Evolutionary conservation across 53 echinoderm and acorn worm species (phyloP).

Genomic region (Zoroaster sp.): DNA sequence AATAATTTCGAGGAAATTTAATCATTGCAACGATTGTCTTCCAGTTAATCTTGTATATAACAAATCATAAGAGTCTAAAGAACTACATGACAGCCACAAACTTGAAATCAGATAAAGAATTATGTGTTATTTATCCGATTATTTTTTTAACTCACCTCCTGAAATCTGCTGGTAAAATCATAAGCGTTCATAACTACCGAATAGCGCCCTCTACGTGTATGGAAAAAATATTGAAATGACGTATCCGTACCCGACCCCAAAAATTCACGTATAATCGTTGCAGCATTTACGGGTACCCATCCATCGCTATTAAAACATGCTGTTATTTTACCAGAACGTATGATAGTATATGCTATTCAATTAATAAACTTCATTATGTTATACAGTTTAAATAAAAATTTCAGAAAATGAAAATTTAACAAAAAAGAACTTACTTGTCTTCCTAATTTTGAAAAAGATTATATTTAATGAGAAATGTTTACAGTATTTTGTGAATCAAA

Average conservation of each 20-base stretch:
- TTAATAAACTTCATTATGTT: not conserved
- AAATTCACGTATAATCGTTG: too few species aligned
- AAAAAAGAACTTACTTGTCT: not conserved
- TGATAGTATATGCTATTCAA: not conserved
- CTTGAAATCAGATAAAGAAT: not conserved
- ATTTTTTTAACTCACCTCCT: not conserved
- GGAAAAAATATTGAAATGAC: too few species aligned
- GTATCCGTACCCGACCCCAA: too few species aligned
- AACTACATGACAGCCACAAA: not conserved
- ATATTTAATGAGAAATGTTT: not conserved
- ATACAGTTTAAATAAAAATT: not conserved
- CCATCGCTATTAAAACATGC: too few species aligned
- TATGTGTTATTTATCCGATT: not conserved
- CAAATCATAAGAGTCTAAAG: not conserved
- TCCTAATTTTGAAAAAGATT: not conserved
- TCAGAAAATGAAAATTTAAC: not conserved
- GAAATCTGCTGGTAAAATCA: not conserved
- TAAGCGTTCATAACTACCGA: slow-evolving; percentile 51
- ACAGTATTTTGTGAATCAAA: not conserved
- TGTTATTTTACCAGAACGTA: slow-evolving; percentile 1
- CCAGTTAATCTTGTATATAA: not conserved
- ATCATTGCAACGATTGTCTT: not conserved
- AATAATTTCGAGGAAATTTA: not conserved
- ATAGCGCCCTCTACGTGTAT: slow-evolving; percentile 59
- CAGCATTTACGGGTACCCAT: too few species aligned